These are phyloP conservation scores for Druon quercuslanigerum DNA, from an alignment of 1,140 invertebrate species.

Conservation along the genomic window DNA sequence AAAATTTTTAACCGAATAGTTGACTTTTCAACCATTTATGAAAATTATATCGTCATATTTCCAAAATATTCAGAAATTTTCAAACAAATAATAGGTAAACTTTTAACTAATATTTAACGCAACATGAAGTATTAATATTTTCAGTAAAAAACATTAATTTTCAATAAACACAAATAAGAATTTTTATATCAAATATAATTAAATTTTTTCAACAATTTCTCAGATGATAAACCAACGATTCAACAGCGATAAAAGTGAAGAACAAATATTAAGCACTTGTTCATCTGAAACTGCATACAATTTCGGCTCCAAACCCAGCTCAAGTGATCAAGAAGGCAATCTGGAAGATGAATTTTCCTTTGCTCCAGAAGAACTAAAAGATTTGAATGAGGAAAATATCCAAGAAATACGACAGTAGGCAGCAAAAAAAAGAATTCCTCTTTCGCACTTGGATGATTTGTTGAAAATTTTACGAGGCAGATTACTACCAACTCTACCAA, in stretches of 20 bases:
- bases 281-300: not conserved
- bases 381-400: not conserved
- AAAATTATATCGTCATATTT: no score
- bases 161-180: no score
- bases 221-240: not conserved
- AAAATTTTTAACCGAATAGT: no score
- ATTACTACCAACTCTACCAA: not conserved
- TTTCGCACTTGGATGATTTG: conserved; percentile 6
- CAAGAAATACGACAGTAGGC: not conserved
- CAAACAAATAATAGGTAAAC: no score
- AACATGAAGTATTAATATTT: no score
- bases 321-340: not conserved
- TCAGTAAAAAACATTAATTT: no score
- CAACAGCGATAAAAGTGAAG: not conserved
- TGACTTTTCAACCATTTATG: no score
- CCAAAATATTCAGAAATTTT: no score
- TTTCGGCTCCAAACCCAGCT: not conserved
- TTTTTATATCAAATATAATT: no score
- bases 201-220: no score
- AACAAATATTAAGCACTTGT: not conserved
- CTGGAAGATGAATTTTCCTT: not conserved
- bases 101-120: no score
- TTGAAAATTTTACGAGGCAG: conserved; percentile 34
- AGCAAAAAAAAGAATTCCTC: not conserved
- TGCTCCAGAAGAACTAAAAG: not conserved